Conservation (phyloP, 2,113 vertebrate species). For the Alethe diademata region DNA sequence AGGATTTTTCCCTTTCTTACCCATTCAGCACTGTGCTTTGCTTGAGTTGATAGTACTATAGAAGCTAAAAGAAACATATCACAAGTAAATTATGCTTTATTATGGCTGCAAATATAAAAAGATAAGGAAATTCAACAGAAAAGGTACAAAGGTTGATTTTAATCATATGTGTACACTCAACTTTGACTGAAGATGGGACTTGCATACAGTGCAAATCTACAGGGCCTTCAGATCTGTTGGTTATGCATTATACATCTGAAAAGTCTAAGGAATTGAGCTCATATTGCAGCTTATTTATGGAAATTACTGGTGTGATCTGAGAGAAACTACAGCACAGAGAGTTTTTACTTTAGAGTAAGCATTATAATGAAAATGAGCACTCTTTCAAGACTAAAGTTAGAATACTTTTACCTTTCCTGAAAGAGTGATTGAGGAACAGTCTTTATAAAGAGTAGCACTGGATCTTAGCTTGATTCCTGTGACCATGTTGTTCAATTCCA, state of each 20-base stretch:
- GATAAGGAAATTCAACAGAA: slow-evolving; percentile 27
- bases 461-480: neutral
- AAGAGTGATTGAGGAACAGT: neutral
- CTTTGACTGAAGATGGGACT: neutral
- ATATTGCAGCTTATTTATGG: neutral
- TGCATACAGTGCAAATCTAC: neutral
- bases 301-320: neutral
- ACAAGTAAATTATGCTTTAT: neutral
- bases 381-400: neutral
- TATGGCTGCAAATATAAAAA: neutral
- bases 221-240: neutral
- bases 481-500: neutral
- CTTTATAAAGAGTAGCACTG: neutral
- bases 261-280: neutral
- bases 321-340: neutral
- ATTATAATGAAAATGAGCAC: neutral
- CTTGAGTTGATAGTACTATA: neutral
- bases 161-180: neutral
- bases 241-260: neutral
- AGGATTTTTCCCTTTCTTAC: neutral
- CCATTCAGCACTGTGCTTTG: neutral
- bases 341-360: neutral
- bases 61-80: neutral
- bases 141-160: slow-evolving; percentile 45
- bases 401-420: neutral